These are phyloP conservation scores for Catocala nupta DNA, from an alignment of 2,888 invertebrate genomes.

Conservation along the genomic window DNA sequence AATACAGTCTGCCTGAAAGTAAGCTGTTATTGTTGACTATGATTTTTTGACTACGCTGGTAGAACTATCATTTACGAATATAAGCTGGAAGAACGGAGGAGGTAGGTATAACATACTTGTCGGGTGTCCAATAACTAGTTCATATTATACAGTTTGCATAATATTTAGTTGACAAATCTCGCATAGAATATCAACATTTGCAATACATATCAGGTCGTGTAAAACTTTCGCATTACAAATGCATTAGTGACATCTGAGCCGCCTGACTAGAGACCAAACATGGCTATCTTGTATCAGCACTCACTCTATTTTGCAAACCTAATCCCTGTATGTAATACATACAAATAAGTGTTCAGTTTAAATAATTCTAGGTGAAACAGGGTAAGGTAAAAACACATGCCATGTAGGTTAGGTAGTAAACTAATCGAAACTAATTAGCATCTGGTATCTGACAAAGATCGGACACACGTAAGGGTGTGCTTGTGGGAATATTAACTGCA, in stretches of 20 bases:
- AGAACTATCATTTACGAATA: too few species aligned
- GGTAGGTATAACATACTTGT: too few species aligned
- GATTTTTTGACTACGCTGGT: too few species aligned
- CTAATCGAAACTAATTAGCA: not conserved
- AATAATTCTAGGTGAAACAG: slow-evolving; percentile 3
- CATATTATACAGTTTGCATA: not conserved
- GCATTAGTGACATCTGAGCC: slow-evolving; percentile 24
- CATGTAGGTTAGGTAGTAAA: too few species aligned
- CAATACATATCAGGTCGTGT: slow-evolving; percentile 12
- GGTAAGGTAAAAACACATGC: not conserved
- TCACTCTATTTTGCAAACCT: slow-evolving; percentile 62
- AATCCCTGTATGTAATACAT: slow-evolving; percentile 62
- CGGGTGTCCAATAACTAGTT: too few species aligned
- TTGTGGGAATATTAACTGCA: too few species aligned
- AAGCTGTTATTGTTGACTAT: too few species aligned
- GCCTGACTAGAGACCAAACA: slow-evolving; percentile 28
- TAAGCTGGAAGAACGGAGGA: too few species aligned
- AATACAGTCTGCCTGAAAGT: too few species aligned
- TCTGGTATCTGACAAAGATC: too few species aligned
- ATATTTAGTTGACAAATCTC: slow-evolving; percentile 3
- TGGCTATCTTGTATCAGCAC: slow-evolving; percentile 61
- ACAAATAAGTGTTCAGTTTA: slow-evolving; percentile 50
- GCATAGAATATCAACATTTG: slow-evolving; percentile 7
- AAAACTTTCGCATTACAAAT: slow-evolving; percentile 44
- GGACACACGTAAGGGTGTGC: too few species aligned